Evolutionary conservation across 2,113 vertebrate genomes (phyloP).

Genomic region (Dipodomys merriami): DNA sequence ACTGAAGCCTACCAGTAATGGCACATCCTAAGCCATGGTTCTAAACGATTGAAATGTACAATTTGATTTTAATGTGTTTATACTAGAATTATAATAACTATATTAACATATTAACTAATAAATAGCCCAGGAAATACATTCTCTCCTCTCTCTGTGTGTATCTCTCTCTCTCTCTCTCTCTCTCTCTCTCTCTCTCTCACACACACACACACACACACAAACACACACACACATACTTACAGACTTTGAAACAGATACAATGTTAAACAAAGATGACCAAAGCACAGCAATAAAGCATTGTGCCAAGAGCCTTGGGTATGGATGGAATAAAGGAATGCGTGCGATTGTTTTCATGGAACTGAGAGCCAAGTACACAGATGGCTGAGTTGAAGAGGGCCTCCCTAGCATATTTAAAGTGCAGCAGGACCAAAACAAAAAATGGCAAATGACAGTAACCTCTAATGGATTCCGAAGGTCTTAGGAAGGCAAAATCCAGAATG

Average conservation of each 20-base stretch:
- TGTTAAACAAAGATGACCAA: neutral
- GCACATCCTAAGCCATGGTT: neutral
- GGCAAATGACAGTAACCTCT: neutral
- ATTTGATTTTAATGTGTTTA: conserved; percentile 16
- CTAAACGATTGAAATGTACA: conserved; percentile 1
- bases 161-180: no score
- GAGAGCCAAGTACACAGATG: conserved; percentile 44
- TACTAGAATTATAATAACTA: neutral
- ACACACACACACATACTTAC: neutral
- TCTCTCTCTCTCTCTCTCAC: neutral
- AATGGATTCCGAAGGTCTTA: conserved; percentile 6
- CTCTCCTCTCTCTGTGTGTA: neutral
- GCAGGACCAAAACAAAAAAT: neutral
- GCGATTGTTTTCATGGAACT: conserved; percentile 20
- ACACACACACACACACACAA: neutral
- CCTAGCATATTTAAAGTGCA: neutral
- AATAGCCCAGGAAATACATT: neutral
- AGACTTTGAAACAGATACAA: conserved; percentile 3
- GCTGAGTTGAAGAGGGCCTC: conserved; percentile 5
- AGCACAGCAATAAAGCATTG: neutral
- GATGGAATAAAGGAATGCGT: neutral
- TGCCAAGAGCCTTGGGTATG: neutral
- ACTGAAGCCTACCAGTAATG: neutral
- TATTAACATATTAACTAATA: conserved; percentile 21
- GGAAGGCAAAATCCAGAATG: conserved; percentile 47